Base-by-base conservation (phyloP, 92 coral and sea anemone species). In the Bergia sp. region DNA sequence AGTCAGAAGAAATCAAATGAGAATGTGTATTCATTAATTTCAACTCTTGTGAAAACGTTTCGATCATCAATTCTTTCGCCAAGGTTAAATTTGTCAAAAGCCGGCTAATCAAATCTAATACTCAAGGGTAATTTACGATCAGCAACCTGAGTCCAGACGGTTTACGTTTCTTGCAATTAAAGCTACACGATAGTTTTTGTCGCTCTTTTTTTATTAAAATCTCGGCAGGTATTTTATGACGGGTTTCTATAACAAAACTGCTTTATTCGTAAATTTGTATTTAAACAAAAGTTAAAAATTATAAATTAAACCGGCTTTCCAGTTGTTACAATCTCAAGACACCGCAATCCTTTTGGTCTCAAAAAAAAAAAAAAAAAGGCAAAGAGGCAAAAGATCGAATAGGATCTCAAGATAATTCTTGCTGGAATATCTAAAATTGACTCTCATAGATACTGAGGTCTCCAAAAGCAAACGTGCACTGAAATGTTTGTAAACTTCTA, bases 1-100 rank as follows among this genome's bases (percentile, higher is more conserved):
- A 79, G 57, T 79, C 82, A 66, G 82, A 45, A 79, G 65, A 79
- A 79, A 79, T 29, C 29, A 29, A 29, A 29, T 29, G 29, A 29
- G 41, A 5, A 72, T 36, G 16, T 37, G 50, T 75, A 43, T 40
- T 75, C 37, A 41, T 15, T 40, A 39, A 76, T 16, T 53, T 18
- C 29, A 61, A 61, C 69, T 6, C 69, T 18, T 61, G 69, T 61
- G 29, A 18, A 61, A 53, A 53, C 50, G 18, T 53, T 53, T 53
- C 18, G 16, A 53, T 12, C 58, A n/a, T 41, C 29, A 75, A 41
- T 39, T 41, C 20, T 21, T n/a, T 5, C 9, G 45, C 79, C 47
- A n/a, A 15, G 36, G 49, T 50, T 8, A n/a, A 42, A 76, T 1
- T 38, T 37, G 18, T 29, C 76, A 37, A 72, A 39, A 74, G 78